These are phyloP conservation scores for Tetanocera ferruginea DNA, from an alignment of 2,888 invertebrate species.

Conservation along the genomic window DNA sequence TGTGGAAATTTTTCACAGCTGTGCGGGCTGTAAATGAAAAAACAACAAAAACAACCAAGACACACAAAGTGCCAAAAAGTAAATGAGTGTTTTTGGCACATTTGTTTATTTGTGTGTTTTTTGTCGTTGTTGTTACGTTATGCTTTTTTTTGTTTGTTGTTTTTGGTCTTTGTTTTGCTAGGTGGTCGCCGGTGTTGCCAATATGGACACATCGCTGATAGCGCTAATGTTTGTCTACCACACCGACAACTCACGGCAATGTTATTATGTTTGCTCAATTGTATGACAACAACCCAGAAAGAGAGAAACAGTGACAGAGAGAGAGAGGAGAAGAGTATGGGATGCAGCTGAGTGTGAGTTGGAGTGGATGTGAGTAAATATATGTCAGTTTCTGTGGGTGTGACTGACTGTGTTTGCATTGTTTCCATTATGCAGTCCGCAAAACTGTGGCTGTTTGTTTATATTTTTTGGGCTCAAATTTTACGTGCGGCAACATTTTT, in stretches of 20 bases:
- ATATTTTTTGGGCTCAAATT: not conserved
- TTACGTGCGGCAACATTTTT: not conserved
- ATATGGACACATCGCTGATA: not conserved
- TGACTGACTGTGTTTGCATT: not conserved
- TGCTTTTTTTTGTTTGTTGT: not conserved
- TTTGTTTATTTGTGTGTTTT: not conserved
- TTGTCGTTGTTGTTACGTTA: not conserved
- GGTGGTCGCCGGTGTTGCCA: not conserved
- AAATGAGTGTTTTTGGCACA: constrained; percentile 16
- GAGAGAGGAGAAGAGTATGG: no score
- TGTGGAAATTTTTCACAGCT: no score
- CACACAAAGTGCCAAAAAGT: not conserved
- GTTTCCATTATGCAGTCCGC: constrained; percentile 3
- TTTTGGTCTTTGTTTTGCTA: not conserved
- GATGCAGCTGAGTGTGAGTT: not conserved
- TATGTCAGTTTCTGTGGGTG: not conserved
- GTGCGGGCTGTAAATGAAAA: not conserved
- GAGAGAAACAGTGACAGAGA: no score
- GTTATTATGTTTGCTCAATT: constrained; percentile 20
- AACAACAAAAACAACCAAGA: not conserved
- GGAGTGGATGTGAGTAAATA: not conserved
- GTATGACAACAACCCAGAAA: not conserved
- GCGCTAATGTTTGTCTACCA: constrained; percentile 20
- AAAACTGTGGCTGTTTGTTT: not conserved
- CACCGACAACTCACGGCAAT: not conserved